Conservation (phyloP, 2,113 vertebrate genomes). For the Pomatostomus ruficeps region DNA sequence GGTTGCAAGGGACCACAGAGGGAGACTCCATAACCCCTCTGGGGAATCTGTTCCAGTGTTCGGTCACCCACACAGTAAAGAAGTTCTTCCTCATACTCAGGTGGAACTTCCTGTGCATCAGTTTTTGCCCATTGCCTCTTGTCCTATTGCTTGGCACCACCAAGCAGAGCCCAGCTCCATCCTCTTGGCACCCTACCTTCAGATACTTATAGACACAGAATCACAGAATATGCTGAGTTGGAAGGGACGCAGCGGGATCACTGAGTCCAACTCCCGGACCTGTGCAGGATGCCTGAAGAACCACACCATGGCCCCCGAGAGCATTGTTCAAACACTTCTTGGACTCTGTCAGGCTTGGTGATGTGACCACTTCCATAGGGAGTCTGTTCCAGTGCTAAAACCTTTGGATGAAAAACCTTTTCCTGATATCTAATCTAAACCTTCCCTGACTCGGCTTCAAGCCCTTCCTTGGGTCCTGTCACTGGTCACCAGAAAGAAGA, state of each 20-base stretch:
- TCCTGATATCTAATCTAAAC: neutral
- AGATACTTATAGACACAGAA: neutral
- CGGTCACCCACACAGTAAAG: neutral
- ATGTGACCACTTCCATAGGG: neutral
- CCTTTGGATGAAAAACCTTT: neutral
- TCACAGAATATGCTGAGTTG: neutral
- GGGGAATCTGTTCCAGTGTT: neutral
- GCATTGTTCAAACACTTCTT: neutral
- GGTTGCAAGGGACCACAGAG: neutral
- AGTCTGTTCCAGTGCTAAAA: neutral
- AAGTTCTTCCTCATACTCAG: neutral
- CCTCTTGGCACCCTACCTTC: neutral
- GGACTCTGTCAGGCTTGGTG: neutral
- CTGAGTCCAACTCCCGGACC: neutral
- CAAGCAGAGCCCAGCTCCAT: neutral
- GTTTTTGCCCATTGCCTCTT: neutral
- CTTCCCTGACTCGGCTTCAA: neutral
- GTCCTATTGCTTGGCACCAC: neutral
- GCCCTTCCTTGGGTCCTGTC: neutral
- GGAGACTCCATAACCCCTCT: neutral
- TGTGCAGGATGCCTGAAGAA: neutral
- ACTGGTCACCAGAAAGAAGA: neutral
- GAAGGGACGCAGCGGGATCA: neutral
- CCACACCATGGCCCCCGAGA: neutral
- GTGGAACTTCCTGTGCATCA: neutral